Percentiles rank a stretch among this genome's conserved stretches.
Evolutionary conservation across 2,797 vertebrate species (phyloP).

Genomic region (Typhlichthys subterraneus): DNA sequence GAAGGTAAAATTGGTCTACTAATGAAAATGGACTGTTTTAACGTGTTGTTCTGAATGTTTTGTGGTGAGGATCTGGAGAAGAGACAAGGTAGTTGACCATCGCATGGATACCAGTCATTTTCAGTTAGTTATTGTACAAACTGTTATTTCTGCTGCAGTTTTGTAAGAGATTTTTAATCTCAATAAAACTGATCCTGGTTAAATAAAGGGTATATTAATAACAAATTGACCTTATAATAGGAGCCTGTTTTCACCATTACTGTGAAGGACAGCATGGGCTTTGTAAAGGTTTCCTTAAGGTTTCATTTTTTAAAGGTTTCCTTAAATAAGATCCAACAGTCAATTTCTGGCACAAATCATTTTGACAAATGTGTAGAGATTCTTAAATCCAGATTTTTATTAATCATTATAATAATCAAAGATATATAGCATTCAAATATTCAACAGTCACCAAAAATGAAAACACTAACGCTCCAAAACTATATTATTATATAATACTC

Average conservation of each 20-base stretch:
- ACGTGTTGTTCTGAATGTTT: conserved; percentile 72
- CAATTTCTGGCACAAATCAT: neutral
- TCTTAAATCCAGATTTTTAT: conserved; percentile 41
- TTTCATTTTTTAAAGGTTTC: too few relatives aligned
- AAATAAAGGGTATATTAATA: too few relatives aligned
- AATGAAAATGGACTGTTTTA: conserved; percentile 91
- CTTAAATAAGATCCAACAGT: too few relatives aligned
- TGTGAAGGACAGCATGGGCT: too few relatives aligned
- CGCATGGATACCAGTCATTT: conserved; percentile 56
- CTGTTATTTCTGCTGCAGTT: too few relatives aligned
- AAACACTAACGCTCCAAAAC: conserved; percentile 45
- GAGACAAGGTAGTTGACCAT: conserved; percentile 44
- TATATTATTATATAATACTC: conserved; percentile 37
- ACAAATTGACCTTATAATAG: too few relatives aligned
- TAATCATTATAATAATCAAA: conserved; percentile 46
- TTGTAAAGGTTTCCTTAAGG: too few relatives aligned
- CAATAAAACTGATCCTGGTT: too few relatives aligned
- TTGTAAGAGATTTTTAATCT: too few relatives aligned
- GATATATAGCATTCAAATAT: conserved; percentile 41
- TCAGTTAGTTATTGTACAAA: neutral
- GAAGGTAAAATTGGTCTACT: conserved; percentile 88
- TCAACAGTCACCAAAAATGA: conserved; percentile 28
- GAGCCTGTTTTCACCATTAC: too few relatives aligned
- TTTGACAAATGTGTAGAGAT: neutral
- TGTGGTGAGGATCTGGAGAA: conserved; percentile 67